Conservation (phyloP, 2,888 invertebrate species). For the Dynastes grantii region DNA sequence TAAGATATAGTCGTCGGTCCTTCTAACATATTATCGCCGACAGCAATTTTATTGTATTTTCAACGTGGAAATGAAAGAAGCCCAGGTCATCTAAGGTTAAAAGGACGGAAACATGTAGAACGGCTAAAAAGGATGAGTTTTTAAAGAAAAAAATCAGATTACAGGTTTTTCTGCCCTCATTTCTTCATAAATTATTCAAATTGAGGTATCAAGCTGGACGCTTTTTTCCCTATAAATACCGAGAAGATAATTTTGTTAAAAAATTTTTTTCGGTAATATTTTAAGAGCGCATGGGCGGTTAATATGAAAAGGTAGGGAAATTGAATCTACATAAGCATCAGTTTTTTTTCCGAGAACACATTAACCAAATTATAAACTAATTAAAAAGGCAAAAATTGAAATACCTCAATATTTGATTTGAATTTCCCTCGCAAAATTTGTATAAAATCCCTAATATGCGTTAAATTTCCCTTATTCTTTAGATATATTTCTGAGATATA, state of each 20-base stretch:
- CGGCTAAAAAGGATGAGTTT: slow-evolving; percentile 26
- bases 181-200: slow-evolving; percentile 46
- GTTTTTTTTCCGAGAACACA: too few relatives aligned
- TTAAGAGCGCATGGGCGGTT: slow-evolving; percentile 18
- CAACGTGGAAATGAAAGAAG: slow-evolving; percentile 32
- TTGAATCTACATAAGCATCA: too few relatives aligned
- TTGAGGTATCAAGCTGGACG: slow-evolving; percentile 38
- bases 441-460: too few relatives aligned
- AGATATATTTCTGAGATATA: too few relatives aligned
- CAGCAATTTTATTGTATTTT: slow-evolving; percentile 40
- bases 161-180: slow-evolving; percentile 27
- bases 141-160: slow-evolving; percentile 44
- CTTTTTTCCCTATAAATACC: slow-evolving; percentile 31
- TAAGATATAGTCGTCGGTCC: slow-evolving; percentile 24
- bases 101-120: slow-evolving; percentile 20
- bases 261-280: slow-evolving; percentile 4
- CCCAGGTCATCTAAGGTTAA: slow-evolving; percentile 42
- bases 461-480: too few relatives aligned
- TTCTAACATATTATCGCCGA: slow-evolving; percentile 31
- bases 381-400: too few relatives aligned
- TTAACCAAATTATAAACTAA: too few relatives aligned
- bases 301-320: neutral
- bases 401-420: too few relatives aligned
- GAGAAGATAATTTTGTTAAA: slow-evolving; percentile 32
- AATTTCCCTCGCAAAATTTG: too few relatives aligned